A percentile compares a stretch with the other conserved stretches of the same genome.
Conservation (phyloP, 2,797 vertebrate species). For the Syncerus caffer region DNA sequence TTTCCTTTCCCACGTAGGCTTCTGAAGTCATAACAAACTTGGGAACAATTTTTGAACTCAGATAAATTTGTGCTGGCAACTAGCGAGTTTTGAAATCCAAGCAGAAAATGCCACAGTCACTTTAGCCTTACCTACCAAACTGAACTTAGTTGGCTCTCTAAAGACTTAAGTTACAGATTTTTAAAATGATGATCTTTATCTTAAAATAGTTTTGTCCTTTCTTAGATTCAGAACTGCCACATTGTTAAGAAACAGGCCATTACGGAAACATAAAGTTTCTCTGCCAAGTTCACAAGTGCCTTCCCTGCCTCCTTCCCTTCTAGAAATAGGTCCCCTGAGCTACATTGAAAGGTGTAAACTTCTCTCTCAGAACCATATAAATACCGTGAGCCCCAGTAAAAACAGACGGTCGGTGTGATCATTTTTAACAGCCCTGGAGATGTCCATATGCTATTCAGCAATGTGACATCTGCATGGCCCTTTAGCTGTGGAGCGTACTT, state of each 20-base stretch:
- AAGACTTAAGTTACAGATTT: not conserved
- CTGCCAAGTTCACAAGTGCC: slow-evolving; percentile 57
- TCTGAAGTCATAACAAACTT: not conserved
- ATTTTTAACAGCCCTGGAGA: slow-evolving; percentile 70
- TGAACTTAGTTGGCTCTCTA: not conserved
- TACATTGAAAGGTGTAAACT: slow-evolving; percentile 55
- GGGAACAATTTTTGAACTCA: not conserved
- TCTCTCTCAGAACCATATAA: slow-evolving; percentile 48
- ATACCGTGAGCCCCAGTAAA: slow-evolving; percentile 57
- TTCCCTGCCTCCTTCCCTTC: slow-evolving; percentile 35
- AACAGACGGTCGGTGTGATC: slow-evolving; percentile 62
- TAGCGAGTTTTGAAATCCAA: not conserved
- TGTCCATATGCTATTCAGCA: slow-evolving; percentile 70
- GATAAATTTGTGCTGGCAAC: not conserved
- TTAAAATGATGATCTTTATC: not conserved
- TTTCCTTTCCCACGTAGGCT: not conserved
- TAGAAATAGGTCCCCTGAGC: slow-evolving; percentile 64
- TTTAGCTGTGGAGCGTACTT: slow-evolving; percentile 51
- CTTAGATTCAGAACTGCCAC: slow-evolving; percentile 28
- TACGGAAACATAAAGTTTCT: slow-evolving; percentile 55
- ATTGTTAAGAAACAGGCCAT: slow-evolving; percentile 48
- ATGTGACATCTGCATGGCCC: slow-evolving; percentile 68
- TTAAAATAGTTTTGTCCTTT: slow-evolving; percentile 18
- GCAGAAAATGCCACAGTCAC: not conserved
- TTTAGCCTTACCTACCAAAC: not conserved